Evolutionary conservation across 2,888 invertebrate species (phyloP), one percentile per base, ranked within the genome.

Genomic region (Cryptocephalus primarius): DNA sequence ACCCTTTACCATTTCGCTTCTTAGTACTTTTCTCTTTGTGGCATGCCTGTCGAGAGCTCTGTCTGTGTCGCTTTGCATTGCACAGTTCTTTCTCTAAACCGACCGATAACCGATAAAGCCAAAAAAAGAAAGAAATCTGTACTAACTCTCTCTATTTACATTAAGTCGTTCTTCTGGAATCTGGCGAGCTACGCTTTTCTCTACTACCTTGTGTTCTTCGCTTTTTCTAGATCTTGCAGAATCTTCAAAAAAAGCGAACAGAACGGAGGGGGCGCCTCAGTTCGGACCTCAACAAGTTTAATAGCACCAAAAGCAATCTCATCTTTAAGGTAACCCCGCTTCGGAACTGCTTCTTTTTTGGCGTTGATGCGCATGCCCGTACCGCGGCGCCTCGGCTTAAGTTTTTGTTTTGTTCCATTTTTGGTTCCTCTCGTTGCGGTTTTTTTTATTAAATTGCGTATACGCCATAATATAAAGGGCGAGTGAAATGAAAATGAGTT

Each of bases 201-300:
- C 79, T 82, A 83, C 82, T 83, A 83, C 80, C 82, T 83, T 82
- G 82, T 83, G 82, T 83, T 84, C 82, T 84, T 83, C 83, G 83
- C 83, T 83, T 84, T 85, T 88, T 89, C 86, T 90, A 91, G 90
- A 91, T 91, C 86, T 90, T 90, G 87, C 91, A 91, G 90, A 91
- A 90, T 85, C 90, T 91, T 80, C 90, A 91, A 88, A 90, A 91
- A 90, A 92, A 91, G 85, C 88, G 90, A 85, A 90, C 90, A 80
- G 89, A 90, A 85, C 84, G 90, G 80, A 86, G 90, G 83, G 90
- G 90, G 81, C 88, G 89, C 79, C 88, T 89, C 84, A 85, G 88
- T 85, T 88, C 88, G 80, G 89, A 91, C 79, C 78, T 83, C 79
- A 85, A 88, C 88, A 89, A 88, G 85, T 78, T 77, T 74, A 85